Conservation (phyloP, 2,888 invertebrate genomes). For the Scaptomyza flava region DNA sequence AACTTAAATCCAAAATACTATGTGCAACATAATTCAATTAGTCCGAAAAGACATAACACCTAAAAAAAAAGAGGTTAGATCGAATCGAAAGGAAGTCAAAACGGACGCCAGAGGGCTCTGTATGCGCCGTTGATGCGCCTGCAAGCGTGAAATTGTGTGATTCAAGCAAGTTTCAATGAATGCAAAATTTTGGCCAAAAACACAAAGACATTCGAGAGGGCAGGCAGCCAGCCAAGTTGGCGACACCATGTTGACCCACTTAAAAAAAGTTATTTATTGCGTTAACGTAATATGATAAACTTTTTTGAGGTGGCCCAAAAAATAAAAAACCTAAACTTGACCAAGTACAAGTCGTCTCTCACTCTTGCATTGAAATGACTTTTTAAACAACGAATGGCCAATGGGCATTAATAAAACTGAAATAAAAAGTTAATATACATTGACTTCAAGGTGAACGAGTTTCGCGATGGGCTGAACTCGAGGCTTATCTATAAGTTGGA, state of each 20-base stretch:
- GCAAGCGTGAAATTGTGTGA: slow-evolving; percentile 57
- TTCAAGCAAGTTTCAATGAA: slow-evolving; percentile 18
- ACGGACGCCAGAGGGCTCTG: slow-evolving; percentile 17
- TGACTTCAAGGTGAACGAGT: slow-evolving; percentile 63
- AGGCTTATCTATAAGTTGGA: slow-evolving; percentile 46
- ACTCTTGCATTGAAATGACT: slow-evolving; percentile 45
- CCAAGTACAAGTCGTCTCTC: slow-evolving; percentile 6
- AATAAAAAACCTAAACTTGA: slow-evolving; percentile 50
- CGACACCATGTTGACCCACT: slow-evolving; percentile 51
- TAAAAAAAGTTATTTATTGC: slow-evolving; percentile 21
- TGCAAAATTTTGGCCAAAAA: slow-evolving; percentile 23
- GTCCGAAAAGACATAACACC: slow-evolving; percentile 34
- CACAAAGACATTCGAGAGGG: slow-evolving; percentile 1
- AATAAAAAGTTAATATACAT: slow-evolving; percentile 42
- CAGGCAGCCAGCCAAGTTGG: slow-evolving; percentile 47
- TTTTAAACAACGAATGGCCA: slow-evolving; percentile 35
- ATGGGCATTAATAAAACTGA: slow-evolving; percentile 43
- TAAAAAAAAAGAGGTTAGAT: slow-evolving; percentile 19
- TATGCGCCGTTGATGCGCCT: slow-evolving; percentile 37
- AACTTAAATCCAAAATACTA: slow-evolving; percentile 21
- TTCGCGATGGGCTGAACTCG: slow-evolving; percentile 21
- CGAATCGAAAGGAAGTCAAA: slow-evolving; percentile 50
- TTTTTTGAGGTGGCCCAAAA: slow-evolving; percentile 51
- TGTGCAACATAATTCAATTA: slow-evolving; percentile 79
- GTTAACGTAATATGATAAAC: slow-evolving; percentile 55